Percentiles rank a stretch among this genome's conserved stretches.
Evolutionary conservation across 92 coral and sea anemone species (phyloP).

Genomic region (Pocillopora meandrina): DNA sequence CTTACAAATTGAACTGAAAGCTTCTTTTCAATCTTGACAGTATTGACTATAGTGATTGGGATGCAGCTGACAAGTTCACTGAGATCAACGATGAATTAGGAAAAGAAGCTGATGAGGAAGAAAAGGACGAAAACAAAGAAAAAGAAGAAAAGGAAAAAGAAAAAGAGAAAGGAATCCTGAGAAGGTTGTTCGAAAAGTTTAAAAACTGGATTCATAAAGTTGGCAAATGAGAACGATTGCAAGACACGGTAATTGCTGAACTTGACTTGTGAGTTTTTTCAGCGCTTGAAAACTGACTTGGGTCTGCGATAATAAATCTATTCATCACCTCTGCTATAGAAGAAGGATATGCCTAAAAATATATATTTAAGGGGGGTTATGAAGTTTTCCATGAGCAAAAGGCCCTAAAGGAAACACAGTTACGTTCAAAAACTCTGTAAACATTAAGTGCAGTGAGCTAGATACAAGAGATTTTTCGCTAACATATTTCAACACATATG

Average conservation of each 20-base stretch:
- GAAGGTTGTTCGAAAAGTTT: conserved; percentile 23
- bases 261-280: background rate
- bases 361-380: background rate
- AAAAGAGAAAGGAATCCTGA: conserved; percentile 32
- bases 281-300: background rate
- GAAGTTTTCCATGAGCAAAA: background rate
- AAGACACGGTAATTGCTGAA: background rate
- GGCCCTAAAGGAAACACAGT: too few relatives aligned
- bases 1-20: background rate
- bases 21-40: background rate
- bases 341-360: background rate
- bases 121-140: background rate
- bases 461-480: too few relatives aligned
- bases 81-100: background rate
- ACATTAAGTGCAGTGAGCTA: too few relatives aligned
- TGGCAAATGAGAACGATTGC: conserved; percentile 8
- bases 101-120: background rate
- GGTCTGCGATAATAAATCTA: background rate
- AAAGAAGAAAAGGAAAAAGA: conserved; percentile 14
- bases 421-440: too few relatives aligned
- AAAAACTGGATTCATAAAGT: conserved; percentile 32
- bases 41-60: conserved; percentile 25
- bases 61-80: background rate
- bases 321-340: background rate
- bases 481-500: too few relatives aligned